Evolutionary conservation across 2,113 vertebrate genomes (phyloP).

Genomic region (Thomomys bottae): DNA sequence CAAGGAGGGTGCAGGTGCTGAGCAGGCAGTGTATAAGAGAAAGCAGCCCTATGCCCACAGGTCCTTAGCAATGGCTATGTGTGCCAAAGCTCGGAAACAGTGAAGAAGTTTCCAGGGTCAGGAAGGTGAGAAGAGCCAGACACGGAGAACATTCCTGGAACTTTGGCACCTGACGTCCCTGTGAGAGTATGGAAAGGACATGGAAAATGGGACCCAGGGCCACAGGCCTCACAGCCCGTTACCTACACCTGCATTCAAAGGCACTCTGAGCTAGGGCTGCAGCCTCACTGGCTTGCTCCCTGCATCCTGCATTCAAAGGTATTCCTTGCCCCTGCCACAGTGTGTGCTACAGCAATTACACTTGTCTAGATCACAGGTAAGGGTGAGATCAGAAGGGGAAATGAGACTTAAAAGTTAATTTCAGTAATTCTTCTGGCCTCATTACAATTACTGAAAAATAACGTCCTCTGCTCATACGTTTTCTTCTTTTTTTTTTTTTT

Average conservation of each 20-base stretch:
- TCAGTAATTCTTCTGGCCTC: not conserved
- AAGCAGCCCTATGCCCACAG: not conserved
- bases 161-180: not conserved
- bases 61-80: not conserved
- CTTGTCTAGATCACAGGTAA: too few species aligned
- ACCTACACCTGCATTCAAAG: too few species aligned
- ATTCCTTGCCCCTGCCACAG: too few species aligned
- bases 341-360: too few species aligned
- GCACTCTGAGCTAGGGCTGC: too few species aligned
- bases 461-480: not conserved
- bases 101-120: not conserved
- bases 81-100: not conserved
- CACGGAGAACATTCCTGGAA: not conserved
- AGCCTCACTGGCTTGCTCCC: too few species aligned
- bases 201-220: too few species aligned
- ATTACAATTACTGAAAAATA: not conserved
- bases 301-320: too few species aligned
- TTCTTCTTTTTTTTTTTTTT: not conserved
- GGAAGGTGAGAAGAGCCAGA: not conserved
- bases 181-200: not conserved
- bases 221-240: too few species aligned
- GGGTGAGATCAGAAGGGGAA: not conserved
- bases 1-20: accelerated
- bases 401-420: not conserved
- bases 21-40: not conserved